Percentiles rank a stretch among this genome's conserved stretches.
Evolutionary conservation across 2,888 invertebrate genomes (phyloP).

Genomic region (Parnassius smintheus): DNA sequence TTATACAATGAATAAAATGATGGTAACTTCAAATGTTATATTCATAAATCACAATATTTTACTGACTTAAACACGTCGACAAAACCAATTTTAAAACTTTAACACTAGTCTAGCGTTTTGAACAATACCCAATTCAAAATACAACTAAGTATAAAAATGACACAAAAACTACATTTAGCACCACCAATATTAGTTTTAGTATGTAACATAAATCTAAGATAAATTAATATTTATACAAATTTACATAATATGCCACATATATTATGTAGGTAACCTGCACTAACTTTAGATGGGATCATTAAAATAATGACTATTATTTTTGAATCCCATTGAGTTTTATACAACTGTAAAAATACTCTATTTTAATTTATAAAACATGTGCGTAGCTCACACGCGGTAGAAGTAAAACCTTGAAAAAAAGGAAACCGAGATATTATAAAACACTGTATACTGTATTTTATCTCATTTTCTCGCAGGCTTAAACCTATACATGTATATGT

Average conservation of each 20-base stretch:
- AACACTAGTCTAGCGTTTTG: background rate
- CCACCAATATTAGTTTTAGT: slow-evolving; percentile 51
- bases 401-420: too few species aligned
- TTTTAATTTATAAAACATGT: too few species aligned
- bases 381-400: too few species aligned
- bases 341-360: too few species aligned
- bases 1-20: slow-evolving; percentile 66
- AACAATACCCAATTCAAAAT: too few species aligned
- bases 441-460: too few species aligned
- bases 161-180: slow-evolving; percentile 61
- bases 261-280: slow-evolving; percentile 25
- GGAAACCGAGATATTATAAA: too few species aligned
- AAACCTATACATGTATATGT: too few species aligned
- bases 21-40: slow-evolving; percentile 72
- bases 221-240: slow-evolving; percentile 72
- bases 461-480: too few species aligned
- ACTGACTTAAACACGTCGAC: slow-evolving; percentile 55
- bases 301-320: too few species aligned
- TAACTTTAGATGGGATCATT: background rate
- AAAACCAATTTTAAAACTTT: slow-evolving; percentile 22
- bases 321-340: too few species aligned
- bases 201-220: slow-evolving; percentile 56
- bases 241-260: slow-evolving; percentile 50
- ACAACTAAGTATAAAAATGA: slow-evolving; percentile 34
- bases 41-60: slow-evolving; percentile 60